phyloP scores from a whole-genome alignment of 2,888 invertebrate genomes.

The Torymus aiolomorphi region DNA sequence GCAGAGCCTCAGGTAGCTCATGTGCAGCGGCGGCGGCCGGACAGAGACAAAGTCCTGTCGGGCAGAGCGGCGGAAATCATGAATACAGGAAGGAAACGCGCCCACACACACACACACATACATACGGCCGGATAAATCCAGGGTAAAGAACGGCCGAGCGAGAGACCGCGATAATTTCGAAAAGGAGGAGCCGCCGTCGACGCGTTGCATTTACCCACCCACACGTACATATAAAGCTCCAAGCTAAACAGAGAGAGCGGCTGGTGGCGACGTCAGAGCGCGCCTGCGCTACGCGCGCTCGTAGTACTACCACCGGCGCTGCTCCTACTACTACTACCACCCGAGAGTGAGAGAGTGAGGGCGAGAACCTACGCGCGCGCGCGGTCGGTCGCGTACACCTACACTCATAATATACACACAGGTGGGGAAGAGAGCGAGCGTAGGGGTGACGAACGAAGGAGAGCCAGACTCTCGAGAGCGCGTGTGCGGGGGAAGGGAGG shows the following conservation, averaged over 20 bases:
- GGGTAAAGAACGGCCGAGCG: slow-evolving; percentile 60
- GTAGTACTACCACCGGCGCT: not conserved
- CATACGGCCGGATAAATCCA: too few relatives aligned
- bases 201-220: too few relatives aligned
- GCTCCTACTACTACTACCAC: not conserved
- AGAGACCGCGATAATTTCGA: not conserved
- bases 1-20: too few relatives aligned
- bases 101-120: too few relatives aligned
- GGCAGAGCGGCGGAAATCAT: too few relatives aligned
- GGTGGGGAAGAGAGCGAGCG: slow-evolving; percentile 27
- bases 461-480: not conserved
- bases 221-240: too few relatives aligned
- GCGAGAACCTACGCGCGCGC: slow-evolving; percentile 26
- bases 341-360: not conserved
- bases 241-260: too few relatives aligned
- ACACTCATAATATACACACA: not conserved
- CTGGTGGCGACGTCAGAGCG: not conserved
- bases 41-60: too few relatives aligned
- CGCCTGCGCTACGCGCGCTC: not conserved
- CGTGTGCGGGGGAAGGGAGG: not conserved
- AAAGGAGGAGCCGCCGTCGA: too few relatives aligned
- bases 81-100: too few relatives aligned
- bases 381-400: not conserved
- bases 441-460: slow-evolving; percentile 47
- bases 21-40: too few relatives aligned